Evolutionary conservation across 2,113 vertebrate species (phyloP).

Genomic region (Cyprinodon brontotheroides): DNA sequence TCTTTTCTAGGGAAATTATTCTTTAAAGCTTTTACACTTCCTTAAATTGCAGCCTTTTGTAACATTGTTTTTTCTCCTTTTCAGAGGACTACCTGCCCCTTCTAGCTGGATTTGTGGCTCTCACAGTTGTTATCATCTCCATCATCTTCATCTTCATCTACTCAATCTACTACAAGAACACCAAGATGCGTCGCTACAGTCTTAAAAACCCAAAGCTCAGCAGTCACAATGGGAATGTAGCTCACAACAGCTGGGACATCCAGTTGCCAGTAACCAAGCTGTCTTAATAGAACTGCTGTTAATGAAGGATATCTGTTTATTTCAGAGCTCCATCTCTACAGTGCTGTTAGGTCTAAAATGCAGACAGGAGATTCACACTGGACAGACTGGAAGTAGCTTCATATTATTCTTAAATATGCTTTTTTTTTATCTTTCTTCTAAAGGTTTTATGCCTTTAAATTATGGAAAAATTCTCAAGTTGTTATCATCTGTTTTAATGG

Average conservation of each 20-base stretch:
- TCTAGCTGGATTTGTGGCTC: constrained; percentile 77
- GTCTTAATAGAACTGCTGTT: constrained; percentile 40
- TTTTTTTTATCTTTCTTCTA: neutral
- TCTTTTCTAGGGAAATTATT: no score
- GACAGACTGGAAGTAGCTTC: neutral
- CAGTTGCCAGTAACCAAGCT: constrained; percentile 77
- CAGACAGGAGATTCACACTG: constrained; percentile 17
- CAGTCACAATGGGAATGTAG: constrained; percentile 67
- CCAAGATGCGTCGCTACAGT: constrained; percentile 77
- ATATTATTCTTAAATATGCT: neutral
- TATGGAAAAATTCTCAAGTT: neutral
- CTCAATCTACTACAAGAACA: constrained; percentile 83
- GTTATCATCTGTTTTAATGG: neutral
- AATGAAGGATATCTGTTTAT: constrained; percentile 20
- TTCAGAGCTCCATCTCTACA: constrained; percentile 18
- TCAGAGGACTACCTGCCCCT: constrained; percentile 81
- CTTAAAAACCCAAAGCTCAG: constrained; percentile 70
- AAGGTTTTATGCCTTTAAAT: neutral
- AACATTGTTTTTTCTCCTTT: constrained; percentile 10
- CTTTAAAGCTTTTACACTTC: no score
- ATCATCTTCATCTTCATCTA: constrained; percentile 75
- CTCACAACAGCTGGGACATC: constrained; percentile 72
- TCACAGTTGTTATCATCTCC: constrained; percentile 71
- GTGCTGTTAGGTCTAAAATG: constrained; percentile 8
- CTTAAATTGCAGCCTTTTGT: neutral